Base-by-base conservation (phyloP, 2,888 invertebrate genomes). In the Tetranychus truncatus region DNA sequence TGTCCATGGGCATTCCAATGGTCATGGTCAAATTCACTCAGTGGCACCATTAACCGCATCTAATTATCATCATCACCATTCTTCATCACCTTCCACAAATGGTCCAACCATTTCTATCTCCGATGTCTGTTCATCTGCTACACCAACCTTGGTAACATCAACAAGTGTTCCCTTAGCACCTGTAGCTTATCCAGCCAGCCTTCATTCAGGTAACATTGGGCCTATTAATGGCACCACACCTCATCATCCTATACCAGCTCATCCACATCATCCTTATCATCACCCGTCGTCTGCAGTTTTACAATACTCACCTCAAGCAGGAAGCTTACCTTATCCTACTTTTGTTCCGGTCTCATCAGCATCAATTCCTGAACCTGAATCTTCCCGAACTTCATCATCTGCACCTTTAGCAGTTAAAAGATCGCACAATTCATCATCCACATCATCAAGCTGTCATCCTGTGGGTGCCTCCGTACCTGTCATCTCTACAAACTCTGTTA, bases 301-400 rank as follows among this genome's bases (percentile, higher is more conserved):
- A 46, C 77, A 77, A 73, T 79, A 78, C 71, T 78, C 77, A 44
- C 77, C 78, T 46, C 78, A 78, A 20, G 77, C 78, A 21, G 78
- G 78, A 45, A 67, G 76, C 71, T 76, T 66, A 73, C 79, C 67
- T 74, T 78, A 45, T 76, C 77, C 46, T 69, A 76, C 45, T 75
- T 76, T 45, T 76, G 77, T 66, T 76, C 77, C 66, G 75, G 77
- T 69, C 77, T 74, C 20, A 55, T 55, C 55, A 55, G 55, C 55
- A 55, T 55, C 55, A 55, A 55, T 55, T 15, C n/a, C 74, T 11
- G 66, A 45, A 18, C 24, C 74, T 20, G 44, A 74, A 24, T 66
- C 74, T 18, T 20, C 21, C 6, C 66, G 18, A 20, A 55, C 55
- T 15, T 20, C 45, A 72, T 24, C 24, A 34, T 34, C 34, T 34